Conservation (phyloP, 2,113 vertebrate species). For the Protobothrops mucrosquamatus region DNA sequence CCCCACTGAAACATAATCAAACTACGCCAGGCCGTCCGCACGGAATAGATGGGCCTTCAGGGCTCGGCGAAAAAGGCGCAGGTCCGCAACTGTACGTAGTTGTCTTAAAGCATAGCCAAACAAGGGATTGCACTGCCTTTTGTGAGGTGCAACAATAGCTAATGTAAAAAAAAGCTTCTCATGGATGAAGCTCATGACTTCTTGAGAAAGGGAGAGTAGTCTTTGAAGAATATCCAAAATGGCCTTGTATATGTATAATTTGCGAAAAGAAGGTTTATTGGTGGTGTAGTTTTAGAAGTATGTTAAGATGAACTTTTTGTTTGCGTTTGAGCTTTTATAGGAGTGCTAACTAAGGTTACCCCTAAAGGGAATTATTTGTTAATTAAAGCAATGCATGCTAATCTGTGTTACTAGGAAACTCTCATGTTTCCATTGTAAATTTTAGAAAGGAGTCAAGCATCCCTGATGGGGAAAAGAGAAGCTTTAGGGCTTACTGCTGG, state of each 20-base stretch:
- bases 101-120: not conserved
- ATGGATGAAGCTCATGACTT: constrained; percentile 32
- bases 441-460: not conserved
- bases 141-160: not conserved
- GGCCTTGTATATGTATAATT: constrained; percentile 36
- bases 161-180: constrained; percentile 11
- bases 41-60: no score
- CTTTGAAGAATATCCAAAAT: constrained; percentile 20
- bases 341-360: constrained; percentile 19
- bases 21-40: no score
- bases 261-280: constrained; percentile 33
- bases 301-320: not conserved
- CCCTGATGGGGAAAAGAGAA: not conserved
- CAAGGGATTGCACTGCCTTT: not conserved
- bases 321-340: constrained; percentile 29
- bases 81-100: no score
- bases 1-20: no score
- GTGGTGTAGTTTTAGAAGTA: not conserved
- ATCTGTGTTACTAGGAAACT: not conserved
- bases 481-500: not conserved
- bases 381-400: constrained; percentile 16
- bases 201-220: constrained; percentile 1
- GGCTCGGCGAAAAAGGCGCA: no score
- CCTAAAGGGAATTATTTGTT: constrained; percentile 13
- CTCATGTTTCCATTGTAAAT: not conserved